phyloP scores from a whole-genome alignment of 2,113 vertebrate species.

The Periophthalmodon schlosseri region DNA sequence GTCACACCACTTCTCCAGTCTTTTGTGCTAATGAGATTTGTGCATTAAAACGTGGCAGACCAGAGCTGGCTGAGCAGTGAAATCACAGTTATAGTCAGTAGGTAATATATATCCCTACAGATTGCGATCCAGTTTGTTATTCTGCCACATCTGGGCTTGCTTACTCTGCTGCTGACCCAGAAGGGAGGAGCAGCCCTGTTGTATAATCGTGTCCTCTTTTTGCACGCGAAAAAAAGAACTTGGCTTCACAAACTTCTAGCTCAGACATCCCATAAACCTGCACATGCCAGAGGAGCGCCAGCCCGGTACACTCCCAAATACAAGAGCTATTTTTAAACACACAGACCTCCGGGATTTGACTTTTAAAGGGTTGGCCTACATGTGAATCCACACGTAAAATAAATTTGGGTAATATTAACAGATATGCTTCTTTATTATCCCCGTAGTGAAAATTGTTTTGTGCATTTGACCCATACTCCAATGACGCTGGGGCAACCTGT shows the following conservation, averaged over 20 bases:
- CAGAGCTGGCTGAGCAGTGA: neutral
- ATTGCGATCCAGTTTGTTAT: constrained; percentile 32
- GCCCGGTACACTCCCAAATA: constrained; percentile 26
- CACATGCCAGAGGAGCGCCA: constrained; percentile 20
- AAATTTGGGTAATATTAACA: neutral
- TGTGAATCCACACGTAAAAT: neutral
- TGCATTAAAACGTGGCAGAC: neutral
- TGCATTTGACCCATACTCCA: neutral
- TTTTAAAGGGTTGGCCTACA: constrained; percentile 12
- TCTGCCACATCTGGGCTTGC: constrained; percentile 60
- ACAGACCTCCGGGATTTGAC: constrained; percentile 21
- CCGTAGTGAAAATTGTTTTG: neutral
- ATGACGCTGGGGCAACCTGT: too few species aligned
- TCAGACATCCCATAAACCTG: constrained; percentile 49
- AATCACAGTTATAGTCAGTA: constrained; percentile 8
- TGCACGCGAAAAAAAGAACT: constrained; percentile 44
- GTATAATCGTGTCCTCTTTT: constrained; percentile 60
- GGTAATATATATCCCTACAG: constrained; percentile 11
- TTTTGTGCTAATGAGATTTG: neutral
- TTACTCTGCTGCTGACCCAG: constrained; percentile 51
- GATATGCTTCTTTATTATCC: neutral
- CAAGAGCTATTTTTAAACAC: constrained; percentile 55
- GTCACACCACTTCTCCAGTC: neutral
- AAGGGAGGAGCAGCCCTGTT: constrained; percentile 39
- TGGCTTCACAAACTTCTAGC: constrained; percentile 29